Conservation (phyloP, 30 jellyfish, hydroid and myxozoan species). For the Turritopsis rubra region DNA sequence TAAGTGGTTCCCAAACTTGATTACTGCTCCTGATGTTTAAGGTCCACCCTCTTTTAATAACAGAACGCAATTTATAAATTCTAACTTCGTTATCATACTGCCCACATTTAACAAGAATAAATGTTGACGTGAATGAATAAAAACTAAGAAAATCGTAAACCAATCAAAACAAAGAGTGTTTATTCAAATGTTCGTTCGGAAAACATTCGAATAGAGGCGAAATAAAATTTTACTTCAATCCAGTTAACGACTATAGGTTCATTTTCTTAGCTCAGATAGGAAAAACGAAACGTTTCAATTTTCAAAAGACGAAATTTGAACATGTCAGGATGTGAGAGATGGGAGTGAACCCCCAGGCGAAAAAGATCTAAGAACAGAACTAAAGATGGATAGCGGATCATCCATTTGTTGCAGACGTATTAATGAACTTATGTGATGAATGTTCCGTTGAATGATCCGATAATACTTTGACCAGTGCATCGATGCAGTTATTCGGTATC, state of each 20-base stretch:
- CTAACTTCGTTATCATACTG: not conserved
- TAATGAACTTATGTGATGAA: not conserved
- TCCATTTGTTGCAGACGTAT: not conserved
- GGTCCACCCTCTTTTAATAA: too few species aligned
- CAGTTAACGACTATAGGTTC: not conserved
- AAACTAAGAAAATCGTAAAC: not conserved
- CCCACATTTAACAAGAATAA: not conserved
- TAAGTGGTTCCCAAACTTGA: too few species aligned
- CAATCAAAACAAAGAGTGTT: not conserved
- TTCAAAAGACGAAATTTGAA: too few species aligned
- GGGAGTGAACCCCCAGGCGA: not conserved
- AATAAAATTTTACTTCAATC: too few species aligned
- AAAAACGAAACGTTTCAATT: not conserved
- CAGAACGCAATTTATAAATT: not conserved
- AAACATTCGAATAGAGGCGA: not conserved
- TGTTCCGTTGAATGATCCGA: slow-evolving; percentile 11
- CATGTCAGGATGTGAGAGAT: not conserved
- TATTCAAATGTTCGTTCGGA: not conserved
- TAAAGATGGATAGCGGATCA: not conserved
- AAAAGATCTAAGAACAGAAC: not conserved
- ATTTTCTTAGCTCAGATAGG: not conserved
- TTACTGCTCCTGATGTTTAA: too few species aligned
- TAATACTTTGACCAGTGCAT: slow-evolving; percentile 44
- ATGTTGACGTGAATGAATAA: not conserved
- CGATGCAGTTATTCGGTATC: slow-evolving; percentile 65